Percentiles rank a stretch among this genome's conserved stretches.
These are phyloP conservation scores for Thunnus maccoyii DNA, from an alignment of 2,113 vertebrate genomes.

Conservation along the genomic window DNA sequence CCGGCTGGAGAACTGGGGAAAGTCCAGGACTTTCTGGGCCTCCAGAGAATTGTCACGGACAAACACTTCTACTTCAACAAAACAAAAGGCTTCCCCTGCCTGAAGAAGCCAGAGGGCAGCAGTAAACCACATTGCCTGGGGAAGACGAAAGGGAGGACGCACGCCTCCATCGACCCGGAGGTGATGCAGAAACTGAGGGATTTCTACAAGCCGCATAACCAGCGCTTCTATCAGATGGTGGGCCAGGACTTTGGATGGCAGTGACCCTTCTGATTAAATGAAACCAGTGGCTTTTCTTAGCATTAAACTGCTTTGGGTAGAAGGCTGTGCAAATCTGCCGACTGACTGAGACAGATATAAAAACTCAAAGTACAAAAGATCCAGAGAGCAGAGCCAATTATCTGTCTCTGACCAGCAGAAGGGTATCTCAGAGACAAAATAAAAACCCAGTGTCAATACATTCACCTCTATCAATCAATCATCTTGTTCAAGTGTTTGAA, in stretches of 20 bases:
- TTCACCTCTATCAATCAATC: slow-evolving; percentile 23
- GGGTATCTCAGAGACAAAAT: slow-evolving; percentile 21
- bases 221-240: slow-evolving; percentile 85
- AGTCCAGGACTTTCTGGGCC: slow-evolving; percentile 88
- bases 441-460: slow-evolving; percentile 16
- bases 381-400: slow-evolving; percentile 3
- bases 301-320: neutral
- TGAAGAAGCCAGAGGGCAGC: slow-evolving; percentile 88
- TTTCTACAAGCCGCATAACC: slow-evolving; percentile 86
- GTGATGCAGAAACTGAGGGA: slow-evolving; percentile 82
- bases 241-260: slow-evolving; percentile 88
- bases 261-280: slow-evolving; percentile 60
- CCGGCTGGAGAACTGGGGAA: slow-evolving; percentile 85
- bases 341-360: slow-evolving; percentile 37
- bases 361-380: neutral
- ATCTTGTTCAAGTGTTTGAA: slow-evolving; percentile 32
- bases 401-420: slow-evolving; percentile 35
- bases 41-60: slow-evolving; percentile 87
- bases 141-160: slow-evolving; percentile 86
- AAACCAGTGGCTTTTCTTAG: slow-evolving; percentile 12
- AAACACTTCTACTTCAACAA: slow-evolving; percentile 90
- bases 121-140: slow-evolving; percentile 89
- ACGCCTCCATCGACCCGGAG: slow-evolving; percentile 79
- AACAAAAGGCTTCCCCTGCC: slow-evolving; percentile 88
- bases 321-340: slow-evolving; percentile 14